Evolutionary conservation across 1,140 invertebrate genomes (phyloP).

Genomic region (Caenorhabditis latens): DNA sequence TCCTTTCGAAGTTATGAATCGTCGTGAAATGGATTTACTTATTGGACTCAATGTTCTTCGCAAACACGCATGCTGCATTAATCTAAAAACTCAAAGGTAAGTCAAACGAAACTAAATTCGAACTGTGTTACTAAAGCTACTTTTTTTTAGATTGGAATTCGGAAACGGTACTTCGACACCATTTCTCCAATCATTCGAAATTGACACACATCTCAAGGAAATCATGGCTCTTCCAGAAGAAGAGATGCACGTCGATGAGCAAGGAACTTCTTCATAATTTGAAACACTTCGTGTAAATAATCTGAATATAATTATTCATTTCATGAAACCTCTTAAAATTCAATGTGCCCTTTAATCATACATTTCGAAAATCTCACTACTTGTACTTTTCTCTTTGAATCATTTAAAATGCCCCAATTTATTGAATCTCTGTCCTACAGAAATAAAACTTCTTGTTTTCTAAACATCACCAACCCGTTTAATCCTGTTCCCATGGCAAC

Average conservation of each 20-base stretch:
- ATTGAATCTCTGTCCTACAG: no score
- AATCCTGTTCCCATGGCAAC: no score
- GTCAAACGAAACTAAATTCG: background rate
- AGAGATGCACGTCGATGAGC: constrained; percentile 8
- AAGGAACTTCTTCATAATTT: background rate
- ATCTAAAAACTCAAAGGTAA: constrained; percentile 82
- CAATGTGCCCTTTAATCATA: background rate
- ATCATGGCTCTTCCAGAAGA: constrained; percentile 43
- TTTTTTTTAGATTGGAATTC: constrained; percentile 21
- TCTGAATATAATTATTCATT: no score
- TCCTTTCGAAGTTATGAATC: constrained; percentile 97
- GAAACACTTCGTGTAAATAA: background rate
- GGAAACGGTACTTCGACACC: constrained; percentile 24
- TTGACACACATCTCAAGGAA: constrained; percentile 34
- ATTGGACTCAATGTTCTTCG: constrained; percentile 96
- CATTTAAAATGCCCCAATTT: no score
- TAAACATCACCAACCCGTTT: no score
- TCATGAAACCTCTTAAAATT: no score
- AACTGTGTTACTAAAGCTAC: background rate
- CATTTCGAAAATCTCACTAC: no score
- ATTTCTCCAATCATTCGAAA: constrained; percentile 35
- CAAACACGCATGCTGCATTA: constrained; percentile 92
- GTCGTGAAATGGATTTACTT: constrained; percentile 98
- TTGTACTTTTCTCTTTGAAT: no score
- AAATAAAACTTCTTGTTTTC: no score